Evolutionary conservation across 2,888 invertebrate species (phyloP).

Genomic region (Lordiphosa andalusiaca): DNA sequence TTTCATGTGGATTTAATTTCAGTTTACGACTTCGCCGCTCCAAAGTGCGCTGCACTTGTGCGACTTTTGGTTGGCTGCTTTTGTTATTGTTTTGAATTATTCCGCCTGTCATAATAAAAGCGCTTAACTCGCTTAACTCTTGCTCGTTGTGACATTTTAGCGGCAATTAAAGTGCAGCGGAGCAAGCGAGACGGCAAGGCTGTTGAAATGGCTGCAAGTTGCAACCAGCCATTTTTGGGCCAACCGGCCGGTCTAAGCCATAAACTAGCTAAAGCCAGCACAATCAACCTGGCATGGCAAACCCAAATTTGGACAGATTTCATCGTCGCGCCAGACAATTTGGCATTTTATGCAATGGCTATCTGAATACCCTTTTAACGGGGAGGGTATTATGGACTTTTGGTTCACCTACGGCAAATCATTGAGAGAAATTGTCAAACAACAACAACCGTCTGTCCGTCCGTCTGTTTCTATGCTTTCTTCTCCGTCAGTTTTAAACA

Average conservation of each 20-base stretch:
- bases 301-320: conserved; percentile 66
- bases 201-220: conserved; percentile 38
- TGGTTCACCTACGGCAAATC: no score
- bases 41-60: conserved; percentile 22
- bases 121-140: conserved; percentile 42
- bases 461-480: no score
- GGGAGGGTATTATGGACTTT: no score
- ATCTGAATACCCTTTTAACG: neutral
- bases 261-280: conserved; percentile 39
- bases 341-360: conserved; percentile 66
- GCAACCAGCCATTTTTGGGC: conserved; percentile 42
- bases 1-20: conserved; percentile 68
- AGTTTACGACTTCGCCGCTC: conserved; percentile 57
- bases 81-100: conserved; percentile 19
- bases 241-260: conserved; percentile 63
- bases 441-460: no score
- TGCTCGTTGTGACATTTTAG: conserved; percentile 49
- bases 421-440: no score
- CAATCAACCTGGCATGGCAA: conserved; percentile 33
- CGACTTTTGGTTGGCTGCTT: conserved; percentile 2
- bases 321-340: conserved; percentile 62
- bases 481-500: no score
- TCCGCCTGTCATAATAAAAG: conserved; percentile 64
- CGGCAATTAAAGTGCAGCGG: conserved; percentile 29
- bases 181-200: conserved; percentile 5